A percentile compares a stretch with the other conserved stretches of the same genome.
Conservation (phyloP, 1,140 invertebrate genomes). For the Wiebesia pumilae region DNA sequence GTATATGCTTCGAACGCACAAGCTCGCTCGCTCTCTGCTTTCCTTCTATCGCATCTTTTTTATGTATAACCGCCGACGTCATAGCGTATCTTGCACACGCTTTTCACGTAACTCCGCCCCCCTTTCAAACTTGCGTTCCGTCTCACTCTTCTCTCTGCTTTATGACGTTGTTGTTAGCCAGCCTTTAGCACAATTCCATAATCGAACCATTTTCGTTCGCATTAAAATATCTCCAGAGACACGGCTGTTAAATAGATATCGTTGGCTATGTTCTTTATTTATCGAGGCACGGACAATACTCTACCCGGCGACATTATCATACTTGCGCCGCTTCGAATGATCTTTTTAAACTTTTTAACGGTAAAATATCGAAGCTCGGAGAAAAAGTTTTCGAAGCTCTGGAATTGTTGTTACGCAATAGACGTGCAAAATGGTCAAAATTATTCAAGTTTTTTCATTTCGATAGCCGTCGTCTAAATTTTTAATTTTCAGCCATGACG, state of each 20-base stretch:
- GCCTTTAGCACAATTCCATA: constrained; percentile 6
- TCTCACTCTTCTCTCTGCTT: not conserved
- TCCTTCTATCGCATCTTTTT: constrained; percentile 7
- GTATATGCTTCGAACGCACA: not conserved
- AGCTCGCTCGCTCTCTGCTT: not conserved
- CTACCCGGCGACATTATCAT: not conserved
- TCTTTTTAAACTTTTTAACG: not conserved
- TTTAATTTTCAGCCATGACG: not conserved
- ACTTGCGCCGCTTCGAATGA: not conserved
- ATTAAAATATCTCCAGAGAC: not conserved
- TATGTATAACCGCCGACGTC: not conserved
- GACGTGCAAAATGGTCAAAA: not conserved
- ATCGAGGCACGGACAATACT: not conserved
- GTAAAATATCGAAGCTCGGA: not conserved
- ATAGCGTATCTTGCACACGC: not conserved
- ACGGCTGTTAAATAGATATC: not conserved
- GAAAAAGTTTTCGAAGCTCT: not conserved
- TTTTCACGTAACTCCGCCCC: not conserved
- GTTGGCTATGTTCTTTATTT: not conserved
- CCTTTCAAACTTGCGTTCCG: not conserved
- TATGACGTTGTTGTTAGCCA: not conserved
- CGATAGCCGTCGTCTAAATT: not conserved
- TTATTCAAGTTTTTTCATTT: not conserved
- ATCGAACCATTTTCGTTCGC: not conserved
- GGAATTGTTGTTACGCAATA: not conserved